Conservation (phyloP, 2,888 invertebrate genomes). For the Eledone cirrhosa region DNA sequence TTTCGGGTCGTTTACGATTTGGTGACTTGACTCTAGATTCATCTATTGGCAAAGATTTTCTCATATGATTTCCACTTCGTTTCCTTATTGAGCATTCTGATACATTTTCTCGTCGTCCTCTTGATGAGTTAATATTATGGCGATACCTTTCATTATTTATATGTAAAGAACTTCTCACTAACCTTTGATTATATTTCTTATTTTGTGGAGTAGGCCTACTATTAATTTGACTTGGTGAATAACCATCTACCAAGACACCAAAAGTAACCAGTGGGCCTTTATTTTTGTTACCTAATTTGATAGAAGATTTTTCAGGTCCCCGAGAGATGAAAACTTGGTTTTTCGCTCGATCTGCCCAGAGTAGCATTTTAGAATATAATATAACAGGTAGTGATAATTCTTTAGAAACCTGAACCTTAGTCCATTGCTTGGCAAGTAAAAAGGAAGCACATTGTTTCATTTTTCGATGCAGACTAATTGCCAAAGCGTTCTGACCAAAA, state of each 20-base stretch:
- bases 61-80: too few relatives aligned
- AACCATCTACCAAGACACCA: constrained; percentile 60
- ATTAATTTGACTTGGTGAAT: constrained; percentile 55
- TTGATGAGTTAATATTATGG: too few relatives aligned
- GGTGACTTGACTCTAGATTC: too few relatives aligned
- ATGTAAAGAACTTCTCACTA: constrained; percentile 39
- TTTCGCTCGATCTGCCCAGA: constrained; percentile 62
- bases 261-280: constrained; percentile 55
- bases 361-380: constrained; percentile 56
- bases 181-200: constrained; percentile 32
- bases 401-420: constrained; percentile 57
- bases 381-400: constrained; percentile 48
- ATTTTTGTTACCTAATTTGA: constrained; percentile 46
- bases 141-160: too few relatives aligned
- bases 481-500: constrained; percentile 59
- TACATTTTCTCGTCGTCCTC: too few relatives aligned
- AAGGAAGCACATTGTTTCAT: constrained; percentile 63
- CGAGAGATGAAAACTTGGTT: constrained; percentile 55
- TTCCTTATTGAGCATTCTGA: too few relatives aligned
- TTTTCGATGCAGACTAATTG: constrained; percentile 60
- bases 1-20: too few relatives aligned
- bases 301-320: constrained; percentile 57
- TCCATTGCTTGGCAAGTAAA: constrained; percentile 65
- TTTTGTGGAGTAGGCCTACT: constrained; percentile 46
- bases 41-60: too few relatives aligned